Conservation (phyloP, 2,113 vertebrate genomes). For the Prunella himalayana region DNA sequence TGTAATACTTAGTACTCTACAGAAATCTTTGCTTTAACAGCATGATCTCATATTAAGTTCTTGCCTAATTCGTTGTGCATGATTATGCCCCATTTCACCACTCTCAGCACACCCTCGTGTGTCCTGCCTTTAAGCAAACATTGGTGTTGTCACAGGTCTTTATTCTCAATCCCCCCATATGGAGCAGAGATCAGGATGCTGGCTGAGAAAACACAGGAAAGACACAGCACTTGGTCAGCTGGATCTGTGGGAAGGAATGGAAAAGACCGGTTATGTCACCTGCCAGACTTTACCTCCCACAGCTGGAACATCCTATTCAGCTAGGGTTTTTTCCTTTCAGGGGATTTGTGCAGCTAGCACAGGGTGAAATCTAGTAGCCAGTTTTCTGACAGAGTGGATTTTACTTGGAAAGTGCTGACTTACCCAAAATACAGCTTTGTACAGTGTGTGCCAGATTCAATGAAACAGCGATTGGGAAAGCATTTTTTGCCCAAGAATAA, state of each 20-base stretch:
- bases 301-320: not conserved
- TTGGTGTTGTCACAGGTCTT: not conserved
- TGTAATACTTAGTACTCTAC: not conserved
- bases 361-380: not conserved
- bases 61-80: not conserved
- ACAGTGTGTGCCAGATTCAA: not conserved
- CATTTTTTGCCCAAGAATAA: not conserved
- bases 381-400: not conserved
- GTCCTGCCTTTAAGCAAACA: not conserved
- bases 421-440: not conserved
- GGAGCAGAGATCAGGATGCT: not conserved
- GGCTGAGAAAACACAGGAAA: not conserved
- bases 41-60: not conserved
- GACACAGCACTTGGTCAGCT: not conserved
- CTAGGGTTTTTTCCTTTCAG: not conserved
- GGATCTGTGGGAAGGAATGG: not conserved
- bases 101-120: rapidly evolving
- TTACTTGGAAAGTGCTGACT: not conserved
- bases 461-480: not conserved
- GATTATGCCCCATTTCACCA: not conserved
- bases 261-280: not conserved
- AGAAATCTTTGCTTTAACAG: not conserved
- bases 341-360: not conserved
- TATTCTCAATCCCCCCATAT: not conserved
- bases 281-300: not conserved